Evolutionary conservation across 37 sponge, comb jelly and placozoan genomes (phyloP), one percentile per base, ranked within the genome.

Genomic region (Diacarnus erythraeanus): DNA sequence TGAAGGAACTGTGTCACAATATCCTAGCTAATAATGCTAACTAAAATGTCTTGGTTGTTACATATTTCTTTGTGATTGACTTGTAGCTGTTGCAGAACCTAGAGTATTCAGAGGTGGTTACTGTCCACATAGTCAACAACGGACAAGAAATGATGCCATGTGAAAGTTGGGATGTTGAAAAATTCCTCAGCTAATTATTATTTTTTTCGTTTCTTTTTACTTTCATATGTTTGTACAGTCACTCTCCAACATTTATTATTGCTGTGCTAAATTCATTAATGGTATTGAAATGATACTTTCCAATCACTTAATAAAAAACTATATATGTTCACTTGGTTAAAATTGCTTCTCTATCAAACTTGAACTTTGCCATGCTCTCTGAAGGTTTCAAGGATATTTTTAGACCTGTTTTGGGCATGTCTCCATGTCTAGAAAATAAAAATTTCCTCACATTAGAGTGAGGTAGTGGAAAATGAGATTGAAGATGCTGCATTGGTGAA

Each of bases 81-180:
- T 27, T 83, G 26, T 44, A 90, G 90, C 65, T 90, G 59, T 71
- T 90, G 22, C 85, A 76, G 38, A 69, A 78, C 41, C 73, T 90
- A 29, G 63, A 80, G 39, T 90, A 84, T 70, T 68, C 84, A 1
- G 29, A 74, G n/a, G 75, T 74, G 17, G 90, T 90, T 18, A 76
- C 64, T 36, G 81, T 90, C 39, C 90, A 84, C 33, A 29, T 74
- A 3, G 79, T 90, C 35, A 4, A 40, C 58, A 90, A 90, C 63
- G 90, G 90, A 1, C 86, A 80, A 31, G 85, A 84, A 44, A 77
- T 81, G 77, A 27, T 59, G 43, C 1, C 30, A 3, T 79, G 44
- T 42, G 31, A 29, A 0, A 42, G 64, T 8, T 78, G 79, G 85
- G 71, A 57, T 25, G 3, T 77, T 35, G 47, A 23, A 20, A 41